Conservation (phyloP, 2,113 vertebrate genomes). For the Vombatus ursinus region DNA sequence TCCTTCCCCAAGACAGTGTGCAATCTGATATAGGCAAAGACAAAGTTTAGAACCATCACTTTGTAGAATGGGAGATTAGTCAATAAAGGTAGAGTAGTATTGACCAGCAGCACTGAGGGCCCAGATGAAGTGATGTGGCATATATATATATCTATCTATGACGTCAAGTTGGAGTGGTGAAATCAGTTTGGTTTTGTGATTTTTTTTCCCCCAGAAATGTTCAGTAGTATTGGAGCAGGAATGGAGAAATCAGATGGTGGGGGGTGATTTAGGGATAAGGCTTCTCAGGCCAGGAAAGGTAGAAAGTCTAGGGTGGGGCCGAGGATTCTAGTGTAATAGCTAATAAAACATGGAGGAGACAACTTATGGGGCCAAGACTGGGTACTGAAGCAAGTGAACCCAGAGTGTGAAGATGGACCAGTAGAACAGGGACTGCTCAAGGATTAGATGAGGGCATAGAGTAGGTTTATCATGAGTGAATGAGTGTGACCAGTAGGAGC, state of each 20-base stretch:
- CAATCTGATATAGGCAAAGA: neutral
- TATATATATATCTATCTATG: too few species aligned
- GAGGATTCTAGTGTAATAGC: neutral
- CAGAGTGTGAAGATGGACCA: neutral
- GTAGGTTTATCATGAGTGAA: neutral
- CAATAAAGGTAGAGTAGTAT: neutral
- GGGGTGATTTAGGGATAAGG: neutral
- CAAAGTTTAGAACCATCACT: neutral
- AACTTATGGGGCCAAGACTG: neutral
- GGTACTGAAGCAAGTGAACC: neutral
- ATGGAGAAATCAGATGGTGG: neutral
- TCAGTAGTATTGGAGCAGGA: neutral
- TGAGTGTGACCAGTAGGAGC: neutral
- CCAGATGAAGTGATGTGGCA: neutral
- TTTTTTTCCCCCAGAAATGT: neutral
- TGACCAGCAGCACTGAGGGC: neutral
- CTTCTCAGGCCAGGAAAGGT: neutral
- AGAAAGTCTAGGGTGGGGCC: neutral
- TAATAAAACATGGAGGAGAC: neutral
- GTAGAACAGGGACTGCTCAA: neutral
- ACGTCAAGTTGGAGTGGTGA: neutral
- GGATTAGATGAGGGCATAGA: neutral
- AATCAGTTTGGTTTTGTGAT: neutral
- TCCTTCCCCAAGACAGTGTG: too few species aligned
- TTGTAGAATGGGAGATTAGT: neutral